Base-by-base conservation (phyloP, 2,797 vertebrate genomes). In the Crenuchus spilurus region DNA sequence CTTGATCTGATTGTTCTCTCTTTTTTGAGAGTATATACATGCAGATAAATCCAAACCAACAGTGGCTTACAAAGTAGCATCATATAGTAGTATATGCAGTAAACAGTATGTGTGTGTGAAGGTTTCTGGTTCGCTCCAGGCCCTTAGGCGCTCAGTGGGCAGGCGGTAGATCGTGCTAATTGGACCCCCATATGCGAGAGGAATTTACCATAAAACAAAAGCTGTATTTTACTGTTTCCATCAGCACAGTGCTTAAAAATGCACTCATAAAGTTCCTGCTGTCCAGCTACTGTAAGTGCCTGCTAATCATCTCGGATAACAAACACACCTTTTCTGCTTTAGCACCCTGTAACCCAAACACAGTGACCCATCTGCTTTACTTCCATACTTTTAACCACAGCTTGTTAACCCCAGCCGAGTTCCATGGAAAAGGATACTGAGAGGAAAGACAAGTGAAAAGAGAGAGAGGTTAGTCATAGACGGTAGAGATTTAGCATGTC, bases 131-230 rank as follows among this genome's bases (percentile, higher is more conserved):
- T 62, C 20, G 28, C 39, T 24, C 3, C 13, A 54, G 66, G 62
- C 41, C 48, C 31, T 66, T 65, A 54, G n/a, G 52, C 67, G 24
- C 26, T 61, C 48, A 41, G 16, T 31, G 14, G 14, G 33, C n/a
- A 31, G 20, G 52, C 22, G 42, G 60, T 74, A 72, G 51, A 30
- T 48, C 49, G 16, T 44, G 42, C 30, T 62, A 72, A 72, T 68
- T 57, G 20, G 42, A 60, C 64, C 77, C 30, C 51, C 41, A 51
- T 55, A 44, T 57, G 67, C 16, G 11, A 20, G 20, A 44, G 35
- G 71, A 44, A 60, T 73, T 70, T 9, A 39, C 18, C 30, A 66
- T 63, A 33, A 46, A 57, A 8, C 70, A 35, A 46, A 72, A 58
- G 48, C 22, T 54, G 37, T 31, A 7, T 60, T 44, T 51, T 28